A percentile compares a stretch with the other conserved stretches of the same genome.
These are phyloP conservation scores for Schrankia costaestrigalis DNA, from an alignment of 2,888 invertebrate genomes.

Conservation along the genomic window DNA sequence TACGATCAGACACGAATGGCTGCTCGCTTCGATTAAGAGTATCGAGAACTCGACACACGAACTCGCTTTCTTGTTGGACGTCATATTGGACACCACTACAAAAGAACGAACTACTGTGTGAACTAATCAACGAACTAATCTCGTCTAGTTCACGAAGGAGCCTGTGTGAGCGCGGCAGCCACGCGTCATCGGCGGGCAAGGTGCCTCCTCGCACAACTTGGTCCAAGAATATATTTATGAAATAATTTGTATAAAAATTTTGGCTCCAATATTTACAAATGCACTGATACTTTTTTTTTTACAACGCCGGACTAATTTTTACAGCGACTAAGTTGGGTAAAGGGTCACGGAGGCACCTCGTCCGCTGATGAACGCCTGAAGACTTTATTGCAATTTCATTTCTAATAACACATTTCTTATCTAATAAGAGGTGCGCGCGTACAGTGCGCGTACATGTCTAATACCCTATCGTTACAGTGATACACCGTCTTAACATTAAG, in stretches of 20 bases:
- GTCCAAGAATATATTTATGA: slow-evolving; percentile 71
- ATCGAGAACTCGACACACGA: slow-evolving; percentile 13
- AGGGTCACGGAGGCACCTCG: slow-evolving; percentile 42
- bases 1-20: slow-evolving; percentile 60
- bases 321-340: slow-evolving; percentile 65
- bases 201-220: slow-evolving; percentile 50
- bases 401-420: slow-evolving; percentile 78
- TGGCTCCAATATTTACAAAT: slow-evolving; percentile 77
- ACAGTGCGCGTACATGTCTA: slow-evolving; percentile 53
- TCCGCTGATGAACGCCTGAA: slow-evolving; percentile 28
- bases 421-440: slow-evolving; percentile 66
- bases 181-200: slow-evolving; percentile 26
- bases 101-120: slow-evolving; percentile 4
- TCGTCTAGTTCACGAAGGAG: background rate
- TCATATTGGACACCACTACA: slow-evolving; percentile 1
- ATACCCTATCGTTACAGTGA: slow-evolving; percentile 76
- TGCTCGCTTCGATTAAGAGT: slow-evolving; percentile 26
- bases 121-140: slow-evolving; percentile 7
- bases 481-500: slow-evolving; percentile 28
- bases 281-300: slow-evolving; percentile 65
- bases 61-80: background rate
- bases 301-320: slow-evolving; percentile 73
- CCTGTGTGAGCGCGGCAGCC: slow-evolving; percentile 23
- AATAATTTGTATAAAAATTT: slow-evolving; percentile 79
- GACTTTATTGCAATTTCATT: slow-evolving; percentile 63